Conservation (phyloP, 1,140 invertebrate species). For the Drosophila lowei region DNA sequence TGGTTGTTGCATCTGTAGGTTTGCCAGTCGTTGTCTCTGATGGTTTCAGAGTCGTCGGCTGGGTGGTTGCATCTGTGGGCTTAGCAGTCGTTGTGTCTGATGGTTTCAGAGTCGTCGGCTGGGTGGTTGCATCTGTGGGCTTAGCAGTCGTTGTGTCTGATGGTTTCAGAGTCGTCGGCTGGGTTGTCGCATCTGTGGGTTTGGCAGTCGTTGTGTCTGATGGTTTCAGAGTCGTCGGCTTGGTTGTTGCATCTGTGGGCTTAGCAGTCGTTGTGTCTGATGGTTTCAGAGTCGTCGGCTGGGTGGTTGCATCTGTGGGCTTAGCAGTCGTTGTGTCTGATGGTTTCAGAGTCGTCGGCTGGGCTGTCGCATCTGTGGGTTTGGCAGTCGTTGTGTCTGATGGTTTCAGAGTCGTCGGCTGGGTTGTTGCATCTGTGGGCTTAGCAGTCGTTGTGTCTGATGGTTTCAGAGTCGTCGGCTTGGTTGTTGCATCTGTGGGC, state of each 20-base stretch:
- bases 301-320: not conserved
- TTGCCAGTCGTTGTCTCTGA: too few species aligned
- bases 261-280: constrained; percentile 5
- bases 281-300: not conserved
- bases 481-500: not conserved
- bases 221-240: not conserved
- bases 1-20: too few species aligned
- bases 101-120: too few species aligned
- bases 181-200: not conserved
- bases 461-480: not conserved
- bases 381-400: constrained; percentile 6
- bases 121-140: too few species aligned
- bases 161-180: not conserved
- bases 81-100: too few species aligned
- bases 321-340: not conserved
- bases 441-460: not conserved
- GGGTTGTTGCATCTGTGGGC: not conserved
- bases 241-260: too few species aligned
- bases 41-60: too few species aligned
- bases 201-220: too few species aligned
- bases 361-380: constrained; percentile 4
- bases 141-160: not conserved
- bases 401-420: not conserved
- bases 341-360: not conserved
- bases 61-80: too few species aligned